phyloP scores from a whole-genome alignment of 1,140 invertebrate genomes.

The Meteorus sp. region DNA sequence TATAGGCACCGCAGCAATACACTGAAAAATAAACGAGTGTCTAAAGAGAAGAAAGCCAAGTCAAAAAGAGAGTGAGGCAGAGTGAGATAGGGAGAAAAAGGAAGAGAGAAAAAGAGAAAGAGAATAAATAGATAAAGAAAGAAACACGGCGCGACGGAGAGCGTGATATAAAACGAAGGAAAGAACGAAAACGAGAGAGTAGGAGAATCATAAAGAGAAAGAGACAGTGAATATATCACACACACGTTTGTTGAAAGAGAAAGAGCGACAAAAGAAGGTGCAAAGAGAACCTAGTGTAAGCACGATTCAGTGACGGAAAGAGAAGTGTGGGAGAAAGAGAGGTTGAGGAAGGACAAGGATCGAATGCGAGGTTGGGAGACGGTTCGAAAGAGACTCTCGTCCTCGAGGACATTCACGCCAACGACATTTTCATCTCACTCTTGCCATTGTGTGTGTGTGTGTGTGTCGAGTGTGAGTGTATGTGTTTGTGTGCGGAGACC shows the following conservation, averaged over 20 bases:
- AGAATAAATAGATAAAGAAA: slow-evolving; percentile 4
- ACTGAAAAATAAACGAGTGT: slow-evolving; percentile 4
- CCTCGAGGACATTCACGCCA: slow-evolving; percentile 15
- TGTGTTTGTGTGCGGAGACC: no score
- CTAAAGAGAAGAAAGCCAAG: neutral
- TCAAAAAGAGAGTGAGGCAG: neutral
- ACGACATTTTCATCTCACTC: slow-evolving; percentile 10
- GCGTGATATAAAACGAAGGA: neutral
- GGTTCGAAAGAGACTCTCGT: slow-evolving; percentile 6
- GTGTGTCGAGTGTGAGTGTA: no score
- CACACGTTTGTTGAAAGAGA: slow-evolving; percentile 1
- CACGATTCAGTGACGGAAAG: neutral
- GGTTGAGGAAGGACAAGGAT: slow-evolving; percentile 18
- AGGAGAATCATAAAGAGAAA: slow-evolving; percentile 2
- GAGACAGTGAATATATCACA: neutral
- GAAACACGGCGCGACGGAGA: neutral
- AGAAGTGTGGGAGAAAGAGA: slow-evolving; percentile 12
- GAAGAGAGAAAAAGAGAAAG: neutral
- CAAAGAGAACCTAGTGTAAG: slow-evolving; percentile 17
- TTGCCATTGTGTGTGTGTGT: no score
- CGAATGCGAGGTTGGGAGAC: no score
- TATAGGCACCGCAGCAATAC: slow-evolving; percentile 1
- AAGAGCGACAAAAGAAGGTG: neutral
- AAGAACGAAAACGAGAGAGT: neutral
- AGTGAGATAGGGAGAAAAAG: neutral